A percentile compares a stretch with the other conserved stretches of the same genome.
Evolutionary conservation across 2,888 invertebrate species (phyloP).

Genomic region (Lycocerus yunnanus): DNA sequence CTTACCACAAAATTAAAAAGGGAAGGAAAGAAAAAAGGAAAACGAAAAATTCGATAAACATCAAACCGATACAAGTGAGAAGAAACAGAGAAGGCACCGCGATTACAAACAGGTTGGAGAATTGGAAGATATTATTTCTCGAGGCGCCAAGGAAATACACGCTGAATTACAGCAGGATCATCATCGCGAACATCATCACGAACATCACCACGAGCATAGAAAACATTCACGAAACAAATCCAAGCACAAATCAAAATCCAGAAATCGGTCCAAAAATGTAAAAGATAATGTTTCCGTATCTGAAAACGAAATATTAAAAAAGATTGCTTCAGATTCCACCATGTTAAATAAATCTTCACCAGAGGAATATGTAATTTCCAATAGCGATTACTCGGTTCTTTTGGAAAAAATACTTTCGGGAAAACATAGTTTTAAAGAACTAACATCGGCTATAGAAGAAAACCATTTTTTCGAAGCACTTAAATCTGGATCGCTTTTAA

Average conservation of each 20-base stretch:
- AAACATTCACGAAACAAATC: neutral
- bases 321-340: neutral
- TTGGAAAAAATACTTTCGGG: neutral
- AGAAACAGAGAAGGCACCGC: neutral
- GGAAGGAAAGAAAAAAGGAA: neutral
- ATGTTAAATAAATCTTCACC: neutral
- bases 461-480: neutral
- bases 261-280: neutral
- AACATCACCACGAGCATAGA: neutral
- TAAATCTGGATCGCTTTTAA: neutral
- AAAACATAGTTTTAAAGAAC: neutral
- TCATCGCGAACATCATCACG: neutral
- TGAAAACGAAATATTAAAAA: neutral
- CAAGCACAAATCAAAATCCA: neutral
- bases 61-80: neutral
- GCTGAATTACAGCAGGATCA: neutral
- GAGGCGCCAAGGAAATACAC: neutral
- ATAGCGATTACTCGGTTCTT: neutral
- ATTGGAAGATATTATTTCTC: neutral
- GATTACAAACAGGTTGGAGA: neutral
- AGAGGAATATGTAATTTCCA: neutral
- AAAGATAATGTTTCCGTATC: neutral
- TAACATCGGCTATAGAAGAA: neutral
- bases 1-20: neutral
- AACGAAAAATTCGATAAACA: neutral